Conservation (phyloP, 1,140 invertebrate species). For the Dreissena polymorpha region DNA sequence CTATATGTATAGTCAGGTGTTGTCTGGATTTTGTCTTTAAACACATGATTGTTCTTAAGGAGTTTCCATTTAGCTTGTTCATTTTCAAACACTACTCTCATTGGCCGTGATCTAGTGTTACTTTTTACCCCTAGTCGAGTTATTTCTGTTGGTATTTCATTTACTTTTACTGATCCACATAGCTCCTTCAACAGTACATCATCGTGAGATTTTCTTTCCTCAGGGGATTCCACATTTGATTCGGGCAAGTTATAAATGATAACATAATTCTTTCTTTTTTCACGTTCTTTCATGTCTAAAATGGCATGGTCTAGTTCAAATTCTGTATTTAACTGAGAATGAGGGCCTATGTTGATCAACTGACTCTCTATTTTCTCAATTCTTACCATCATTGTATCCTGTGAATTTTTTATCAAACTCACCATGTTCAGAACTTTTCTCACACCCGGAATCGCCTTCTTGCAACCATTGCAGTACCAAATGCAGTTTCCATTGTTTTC, state of each 20-base stretch:
- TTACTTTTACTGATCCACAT: conserved; percentile 1
- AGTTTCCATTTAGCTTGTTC: background rate
- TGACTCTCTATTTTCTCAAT: too few relatives aligned
- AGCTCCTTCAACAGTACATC: background rate
- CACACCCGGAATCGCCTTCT: too few relatives aligned
- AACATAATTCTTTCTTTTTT: background rate
- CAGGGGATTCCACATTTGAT: background rate
- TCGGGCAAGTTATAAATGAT: background rate
- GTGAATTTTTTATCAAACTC: too few relatives aligned
- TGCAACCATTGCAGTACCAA: too few relatives aligned
- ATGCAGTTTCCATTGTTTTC: too few relatives aligned
- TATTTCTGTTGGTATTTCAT: background rate
- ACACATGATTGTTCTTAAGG: background rate
- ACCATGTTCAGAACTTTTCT: too few relatives aligned
- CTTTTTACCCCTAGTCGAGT: background rate
- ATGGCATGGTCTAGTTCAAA: background rate
- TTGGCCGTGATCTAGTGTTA: background rate
- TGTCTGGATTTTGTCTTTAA: background rate
- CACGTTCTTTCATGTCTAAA: background rate
- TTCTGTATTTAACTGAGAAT: background rate
- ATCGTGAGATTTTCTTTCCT: background rate
- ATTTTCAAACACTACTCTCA: conserved; percentile 2
- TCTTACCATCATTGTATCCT: too few relatives aligned
- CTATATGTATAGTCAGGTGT: conserved; percentile 10
- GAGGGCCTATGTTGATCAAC: background rate